These are phyloP conservation scores for Cochlearius cochlearius DNA, from an alignment of 2,113 vertebrate species.

Conservation along the genomic window DNA sequence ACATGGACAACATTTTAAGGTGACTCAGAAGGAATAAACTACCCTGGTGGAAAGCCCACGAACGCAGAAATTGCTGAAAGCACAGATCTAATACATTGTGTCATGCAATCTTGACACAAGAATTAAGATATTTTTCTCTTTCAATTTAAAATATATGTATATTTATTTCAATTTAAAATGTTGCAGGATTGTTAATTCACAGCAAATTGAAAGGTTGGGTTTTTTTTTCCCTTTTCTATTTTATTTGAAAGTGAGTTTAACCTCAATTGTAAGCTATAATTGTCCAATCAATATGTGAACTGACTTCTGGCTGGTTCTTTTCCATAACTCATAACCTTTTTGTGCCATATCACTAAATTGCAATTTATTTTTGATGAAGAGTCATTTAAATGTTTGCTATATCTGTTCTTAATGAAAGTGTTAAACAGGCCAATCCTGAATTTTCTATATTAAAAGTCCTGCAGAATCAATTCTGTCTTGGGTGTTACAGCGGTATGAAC, in stretches of 20 bases:
- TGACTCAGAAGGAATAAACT: neutral
- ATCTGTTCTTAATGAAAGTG: neutral
- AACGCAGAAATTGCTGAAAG: neutral
- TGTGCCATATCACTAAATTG: neutral
- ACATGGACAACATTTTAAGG: neutral
- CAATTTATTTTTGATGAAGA: neutral
- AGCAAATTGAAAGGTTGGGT: neutral
- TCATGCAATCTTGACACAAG: neutral
- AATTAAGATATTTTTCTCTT: neutral
- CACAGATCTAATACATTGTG: neutral
- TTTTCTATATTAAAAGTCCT: neutral
- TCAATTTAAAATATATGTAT: neutral
- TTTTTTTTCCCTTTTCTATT: neutral
- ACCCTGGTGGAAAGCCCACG: neutral
- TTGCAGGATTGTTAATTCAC: neutral
- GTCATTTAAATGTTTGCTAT: neutral
- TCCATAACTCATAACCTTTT: neutral
- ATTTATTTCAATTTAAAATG: neutral
- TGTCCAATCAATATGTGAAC: neutral
- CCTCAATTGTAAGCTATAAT: neutral
- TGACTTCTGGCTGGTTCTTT: neutral
- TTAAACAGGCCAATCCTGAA: neutral
- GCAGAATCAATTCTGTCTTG: neutral
- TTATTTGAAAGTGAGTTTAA: neutral
- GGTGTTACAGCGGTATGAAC: neutral